These are phyloP conservation scores for Drosophila asahinai DNA, from an alignment of 1,140 invertebrate genomes.

Conservation along the genomic window DNA sequence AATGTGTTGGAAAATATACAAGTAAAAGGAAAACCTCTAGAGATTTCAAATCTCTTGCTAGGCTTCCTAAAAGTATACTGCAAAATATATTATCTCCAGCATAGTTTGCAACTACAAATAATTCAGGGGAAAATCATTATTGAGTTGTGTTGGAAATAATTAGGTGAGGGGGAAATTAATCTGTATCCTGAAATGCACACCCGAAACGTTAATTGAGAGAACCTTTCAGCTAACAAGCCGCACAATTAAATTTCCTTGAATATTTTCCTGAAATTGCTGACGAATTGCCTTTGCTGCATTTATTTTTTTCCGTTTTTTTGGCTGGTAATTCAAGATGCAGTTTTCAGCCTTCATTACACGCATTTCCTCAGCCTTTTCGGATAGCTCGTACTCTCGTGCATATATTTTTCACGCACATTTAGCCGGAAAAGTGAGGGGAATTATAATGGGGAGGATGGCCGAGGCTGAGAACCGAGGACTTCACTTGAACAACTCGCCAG, in stretches of 20 bases:
- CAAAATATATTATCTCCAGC: no score
- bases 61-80: background rate
- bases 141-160: background rate
- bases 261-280: background rate
- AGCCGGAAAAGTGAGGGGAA: constrained; percentile 51
- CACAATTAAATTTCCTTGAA: constrained; percentile 19
- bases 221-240: background rate
- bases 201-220: constrained; percentile 5
- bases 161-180: background rate
- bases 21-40: no score
- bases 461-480: constrained; percentile 13
- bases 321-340: constrained; percentile 62
- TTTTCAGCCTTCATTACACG: constrained; percentile 63
- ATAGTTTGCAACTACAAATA: no score
- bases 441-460: constrained; percentile 17
- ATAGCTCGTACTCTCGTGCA: background rate
- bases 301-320: constrained; percentile 16
- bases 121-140: background rate
- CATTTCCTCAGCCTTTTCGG: constrained; percentile 37
- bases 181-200: constrained; percentile 1
- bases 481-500: constrained; percentile 64
- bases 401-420: constrained; percentile 57
- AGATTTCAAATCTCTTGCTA: background rate
- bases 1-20: no score
- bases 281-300: constrained; percentile 37